Evolutionary conservation across 2,113 vertebrate genomes (phyloP), one percentile per base, ranked within the genome.

Genomic region (Pontoporia blainvillei): DNA sequence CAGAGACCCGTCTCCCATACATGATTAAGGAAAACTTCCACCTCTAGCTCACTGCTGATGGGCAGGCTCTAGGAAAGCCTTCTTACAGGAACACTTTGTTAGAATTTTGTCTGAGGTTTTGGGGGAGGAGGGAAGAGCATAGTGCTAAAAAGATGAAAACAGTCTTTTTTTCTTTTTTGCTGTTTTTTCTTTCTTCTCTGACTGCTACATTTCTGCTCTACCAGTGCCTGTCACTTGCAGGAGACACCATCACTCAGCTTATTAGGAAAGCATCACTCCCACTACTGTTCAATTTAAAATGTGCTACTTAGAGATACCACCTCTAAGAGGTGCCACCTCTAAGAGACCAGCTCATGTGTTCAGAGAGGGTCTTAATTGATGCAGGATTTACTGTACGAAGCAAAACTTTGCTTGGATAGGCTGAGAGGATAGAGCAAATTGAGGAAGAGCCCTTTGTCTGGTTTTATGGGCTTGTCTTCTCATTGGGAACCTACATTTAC

Each of bases 401-500:
- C 94, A 92, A 97, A 98, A 95, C 94, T 97, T 98, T 85, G 62
- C 92, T 97, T 97, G 96, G 96, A 83, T 96, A 73, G 95, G 94
- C 94, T 67, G 83, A 96, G 97, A 73, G 69, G 88, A 97, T 39
- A 20, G 44, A 49, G 46, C 94, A 83, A 95, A 88, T 97, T 75
- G 76, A 90, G 93, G 91, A 93, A 98, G 82, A 98, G 97, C 93
- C 97, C 97, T 98, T 97, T 91, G 95, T 92, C 64, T 85, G 92
- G 95, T 98, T 98, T 98, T 97, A 98, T 91, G 91, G 98, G 97
- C 96, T 97, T 98, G 87, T 93, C 97, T 98, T 98, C 96, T 95
- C 97, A 0, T 94, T 97, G 98, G 97, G 97, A 98, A 97, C 97
- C 96, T 96, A 96, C 98, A 96, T 98, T 98, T 98, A 98, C 98